A percentile compares a stretch with the other conserved stretches of the same genome.
These are phyloP conservation scores for Lepidochitona cinerea DNA, from an alignment of 2,888 invertebrate genomes.

Conservation along the genomic window DNA sequence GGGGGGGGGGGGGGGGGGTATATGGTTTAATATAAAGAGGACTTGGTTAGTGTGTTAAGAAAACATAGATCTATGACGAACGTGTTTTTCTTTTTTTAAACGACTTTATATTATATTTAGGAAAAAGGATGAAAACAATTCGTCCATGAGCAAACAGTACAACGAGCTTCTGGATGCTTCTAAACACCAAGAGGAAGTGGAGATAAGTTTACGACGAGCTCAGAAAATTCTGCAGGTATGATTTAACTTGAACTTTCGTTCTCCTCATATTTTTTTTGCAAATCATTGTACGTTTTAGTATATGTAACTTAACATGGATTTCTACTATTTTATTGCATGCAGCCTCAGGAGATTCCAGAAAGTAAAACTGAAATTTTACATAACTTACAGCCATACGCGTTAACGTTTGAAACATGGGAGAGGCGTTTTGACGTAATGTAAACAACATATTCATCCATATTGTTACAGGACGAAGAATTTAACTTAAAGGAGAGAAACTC, in stretches of 20 bases:
- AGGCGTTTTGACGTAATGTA: too few species aligned
- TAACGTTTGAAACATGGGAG: neutral
- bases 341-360: neutral
- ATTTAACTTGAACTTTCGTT: neutral
- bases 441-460: neutral
- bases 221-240: slow-evolving; percentile 2
- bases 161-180: neutral
- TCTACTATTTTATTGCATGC: neutral
- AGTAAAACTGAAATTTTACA: neutral
- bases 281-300: neutral
- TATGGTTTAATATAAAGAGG: too few species aligned
- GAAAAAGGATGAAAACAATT: neutral
- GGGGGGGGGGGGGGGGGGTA: too few species aligned
- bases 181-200: neutral
- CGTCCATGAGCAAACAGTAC: neutral
- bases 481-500: neutral
- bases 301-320: too few species aligned
- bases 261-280: neutral
- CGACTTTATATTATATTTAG: too few species aligned
- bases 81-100: too few species aligned
- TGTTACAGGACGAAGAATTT: neutral
- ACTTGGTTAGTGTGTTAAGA: too few species aligned
- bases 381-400: slow-evolving; percentile 1
- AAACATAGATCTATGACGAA: too few species aligned
- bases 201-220: neutral